Percentiles rank a stretch among this genome's conserved stretches.
These are phyloP conservation scores for Sphyrna mokarran DNA, from an alignment of 2,113 vertebrate species.

Conservation along the genomic window DNA sequence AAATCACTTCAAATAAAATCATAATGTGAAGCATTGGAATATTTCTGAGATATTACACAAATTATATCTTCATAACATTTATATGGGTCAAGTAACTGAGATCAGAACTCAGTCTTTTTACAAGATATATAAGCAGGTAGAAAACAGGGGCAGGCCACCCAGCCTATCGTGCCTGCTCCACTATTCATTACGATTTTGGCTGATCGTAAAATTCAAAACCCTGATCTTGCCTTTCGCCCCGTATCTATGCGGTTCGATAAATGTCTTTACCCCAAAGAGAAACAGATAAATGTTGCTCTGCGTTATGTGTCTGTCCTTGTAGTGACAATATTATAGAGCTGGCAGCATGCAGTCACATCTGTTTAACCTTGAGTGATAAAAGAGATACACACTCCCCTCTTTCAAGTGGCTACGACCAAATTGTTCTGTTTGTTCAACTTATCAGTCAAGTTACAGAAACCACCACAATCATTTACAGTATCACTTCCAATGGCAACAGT, in stretches of 20 bases:
- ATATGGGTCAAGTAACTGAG: background rate
- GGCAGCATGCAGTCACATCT: background rate
- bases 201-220: no score
- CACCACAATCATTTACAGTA: background rate
- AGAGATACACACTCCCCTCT: background rate
- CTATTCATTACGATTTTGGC: no score
- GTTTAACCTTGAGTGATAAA: background rate
- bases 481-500: background rate
- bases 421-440: background rate
- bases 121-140: background rate
- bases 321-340: background rate
- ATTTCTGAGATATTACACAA: background rate
- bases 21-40: background rate
- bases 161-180: no score
- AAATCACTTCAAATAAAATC: background rate
- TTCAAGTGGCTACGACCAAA: background rate
- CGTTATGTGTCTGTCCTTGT: background rate
- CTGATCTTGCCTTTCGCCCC: no score
- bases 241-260: background rate
- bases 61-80: background rate
- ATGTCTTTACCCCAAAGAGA: background rate
- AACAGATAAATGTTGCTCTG: background rate
- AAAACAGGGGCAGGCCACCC: no score
- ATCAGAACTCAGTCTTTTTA: background rate
- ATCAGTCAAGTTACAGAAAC: background rate